Base-by-base conservation (phyloP, 2,797 vertebrate genomes). In the Mastacembelus armatus region DNA sequence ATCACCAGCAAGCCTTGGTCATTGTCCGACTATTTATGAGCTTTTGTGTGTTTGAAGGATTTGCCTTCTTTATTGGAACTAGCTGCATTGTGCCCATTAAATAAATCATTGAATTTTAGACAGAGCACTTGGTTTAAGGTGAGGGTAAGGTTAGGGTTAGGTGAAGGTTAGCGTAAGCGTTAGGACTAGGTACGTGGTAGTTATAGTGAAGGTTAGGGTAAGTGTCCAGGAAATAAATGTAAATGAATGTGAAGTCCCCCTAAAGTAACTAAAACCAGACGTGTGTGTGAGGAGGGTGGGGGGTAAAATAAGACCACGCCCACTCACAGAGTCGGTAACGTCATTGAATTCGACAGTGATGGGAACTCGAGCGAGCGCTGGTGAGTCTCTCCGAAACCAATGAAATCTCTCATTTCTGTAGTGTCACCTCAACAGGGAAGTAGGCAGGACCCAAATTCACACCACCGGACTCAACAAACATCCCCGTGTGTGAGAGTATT, bases 331-430 rank as follows among this genome's bases (percentile, higher is more conserved):
- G 30, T 1, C 15, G 0, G 12, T 85, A 75, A 87, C 71, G 88
- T 89, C 73, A 88, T 15, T 1, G 8, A 1, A 45, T 2, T 19
- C 38, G n/a, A 57, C 60, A 26, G 78, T 32, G 87, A 93, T 93
- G 92, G 92, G 92, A 70, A 85, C 81, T 85, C 80, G 88, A 82
- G 81, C 89, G 70, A 93, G 93, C 80, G 83, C 92, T 91, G 93
- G 93, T 93, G 86, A 93, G 93, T 94, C 85, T 67, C 58, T 74
- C 27, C 19, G 76, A 83, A 89, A 91, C 93, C 93, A 93, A 93
- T 93, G 90, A 91, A 83, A 91, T 74, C 68, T 59, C 86, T 38
- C 77, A 74, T 48, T 80, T 87, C 14, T 24, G 71, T 52, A 8
- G 60, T 78, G 88, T 91, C 86, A 80, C 60, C 43, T 22, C 3